Evolutionary conservation across 1,140 invertebrate genomes (phyloP).

Genomic region (Drosophila jambulina): DNA sequence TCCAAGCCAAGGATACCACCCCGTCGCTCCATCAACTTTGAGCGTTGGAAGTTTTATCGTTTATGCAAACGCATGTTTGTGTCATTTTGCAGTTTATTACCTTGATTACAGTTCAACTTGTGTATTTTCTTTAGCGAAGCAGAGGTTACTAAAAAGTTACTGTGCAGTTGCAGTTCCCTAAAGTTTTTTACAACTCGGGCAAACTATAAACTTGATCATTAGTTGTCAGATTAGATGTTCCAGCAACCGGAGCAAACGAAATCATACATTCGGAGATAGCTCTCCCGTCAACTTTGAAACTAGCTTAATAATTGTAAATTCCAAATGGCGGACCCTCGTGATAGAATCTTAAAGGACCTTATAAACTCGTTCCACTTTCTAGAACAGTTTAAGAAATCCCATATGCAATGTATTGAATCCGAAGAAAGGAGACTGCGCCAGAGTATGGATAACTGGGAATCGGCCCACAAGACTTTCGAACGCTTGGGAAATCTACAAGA

Average conservation of each 20-base stretch:
- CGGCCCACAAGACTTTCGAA: constrained; percentile 17
- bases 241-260: not conserved
- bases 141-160: constrained; percentile 29
- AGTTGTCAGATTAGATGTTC: constrained; percentile 4
- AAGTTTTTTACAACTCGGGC: constrained; percentile 34
- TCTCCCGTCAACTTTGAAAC: not conserved
- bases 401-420: constrained; percentile 7
- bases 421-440: constrained; percentile 21
- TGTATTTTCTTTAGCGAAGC: constrained; percentile 16
- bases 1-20: not conserved
- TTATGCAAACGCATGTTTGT: constrained; percentile 25
- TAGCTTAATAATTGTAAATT: constrained; percentile 1
- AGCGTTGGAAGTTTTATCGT: constrained; percentile 40
- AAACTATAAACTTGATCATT: constrained; percentile 24
- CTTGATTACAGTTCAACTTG: constrained; percentile 50
- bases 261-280: not conserved
- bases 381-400: constrained; percentile 6
- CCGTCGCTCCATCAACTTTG: not conserved
- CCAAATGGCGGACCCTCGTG: constrained; percentile 32
- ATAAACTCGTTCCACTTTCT: constrained; percentile 20
- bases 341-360: constrained; percentile 25
- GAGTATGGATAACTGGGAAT: not conserved
- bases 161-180: constrained; percentile 22
- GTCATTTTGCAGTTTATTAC: constrained; percentile 47
- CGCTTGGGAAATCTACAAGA: constrained; percentile 19